phyloP scores from a whole-genome alignment of 2,113 vertebrate species.

The Sterrhoptilus dennistouni region DNA sequence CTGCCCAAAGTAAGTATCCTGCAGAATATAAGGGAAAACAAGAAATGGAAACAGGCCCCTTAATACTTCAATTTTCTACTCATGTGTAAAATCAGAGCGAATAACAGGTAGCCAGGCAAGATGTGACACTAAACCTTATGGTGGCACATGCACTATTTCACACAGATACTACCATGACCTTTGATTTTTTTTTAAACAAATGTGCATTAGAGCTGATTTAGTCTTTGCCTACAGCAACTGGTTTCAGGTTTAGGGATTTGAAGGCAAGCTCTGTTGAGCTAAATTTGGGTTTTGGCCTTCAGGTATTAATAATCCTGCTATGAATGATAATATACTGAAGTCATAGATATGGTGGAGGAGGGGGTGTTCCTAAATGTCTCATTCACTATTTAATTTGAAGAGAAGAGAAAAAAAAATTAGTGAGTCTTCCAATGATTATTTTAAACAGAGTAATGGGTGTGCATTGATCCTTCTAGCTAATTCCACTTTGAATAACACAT shows the following conservation, averaged over 20 bases:
- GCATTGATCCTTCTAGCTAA: conserved; percentile 70
- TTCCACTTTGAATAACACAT: conserved; percentile 65
- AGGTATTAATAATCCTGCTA: conserved; percentile 41
- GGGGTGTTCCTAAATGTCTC: background rate
- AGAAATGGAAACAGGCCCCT: conserved; percentile 4
- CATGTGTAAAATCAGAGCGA: conserved; percentile 19
- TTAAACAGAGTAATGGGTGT: conserved; percentile 62
- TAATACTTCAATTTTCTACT: background rate
- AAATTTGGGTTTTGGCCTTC: background rate
- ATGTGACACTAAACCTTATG: conserved; percentile 9
- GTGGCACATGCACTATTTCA: conserved; percentile 5
- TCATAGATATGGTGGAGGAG: background rate
- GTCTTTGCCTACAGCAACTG: background rate
- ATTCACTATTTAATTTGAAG: conserved; percentile 11
- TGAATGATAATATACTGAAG: conserved; percentile 35
- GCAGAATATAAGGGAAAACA: background rate
- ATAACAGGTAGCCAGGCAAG: conserved; percentile 23
- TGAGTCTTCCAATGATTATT: conserved; percentile 58
- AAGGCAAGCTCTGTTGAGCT: background rate
- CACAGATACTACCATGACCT: conserved; percentile 28
- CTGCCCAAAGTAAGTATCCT: conserved; percentile 6
- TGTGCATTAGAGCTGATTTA: background rate
- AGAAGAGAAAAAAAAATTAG: background rate
- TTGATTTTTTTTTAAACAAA: background rate
- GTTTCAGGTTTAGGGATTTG: conserved; percentile 53